These are phyloP conservation scores for Mythimna pallens DNA, from an alignment of 2,888 invertebrate species.

Conservation along the genomic window DNA sequence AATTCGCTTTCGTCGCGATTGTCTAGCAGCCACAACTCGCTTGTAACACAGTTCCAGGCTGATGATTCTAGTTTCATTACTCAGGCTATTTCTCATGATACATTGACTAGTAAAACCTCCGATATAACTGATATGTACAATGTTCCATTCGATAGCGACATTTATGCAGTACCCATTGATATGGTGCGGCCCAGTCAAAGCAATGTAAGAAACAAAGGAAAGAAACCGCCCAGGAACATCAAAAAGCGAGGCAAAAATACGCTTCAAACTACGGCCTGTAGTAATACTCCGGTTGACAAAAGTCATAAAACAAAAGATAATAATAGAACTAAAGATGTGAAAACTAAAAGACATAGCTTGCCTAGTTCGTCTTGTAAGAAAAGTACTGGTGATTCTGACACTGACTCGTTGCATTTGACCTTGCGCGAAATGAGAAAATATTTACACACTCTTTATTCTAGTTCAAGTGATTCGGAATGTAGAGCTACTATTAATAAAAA, in stretches of 20 bases:
- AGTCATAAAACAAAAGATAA: constrained; percentile 76
- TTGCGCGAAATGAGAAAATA: constrained; percentile 96
- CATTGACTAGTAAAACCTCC: constrained; percentile 92
- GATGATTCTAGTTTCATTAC: constrained; percentile 97
- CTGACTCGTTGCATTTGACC: constrained; percentile 95
- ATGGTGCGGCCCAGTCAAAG: constrained; percentile 92
- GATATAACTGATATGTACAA: constrained; percentile 96
- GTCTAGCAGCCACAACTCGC: constrained; percentile 96
- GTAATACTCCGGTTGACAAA: constrained; percentile 72
- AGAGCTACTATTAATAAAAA: constrained; percentile 87
- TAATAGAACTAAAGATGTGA: constrained; percentile 80
- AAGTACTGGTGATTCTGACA: constrained; percentile 89
- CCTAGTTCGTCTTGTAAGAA: constrained; percentile 92
- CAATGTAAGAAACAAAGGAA: constrained; percentile 81
- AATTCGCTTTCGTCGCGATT: constrained; percentile 94
- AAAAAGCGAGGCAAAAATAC: constrained; percentile 84
- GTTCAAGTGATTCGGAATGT: constrained; percentile 92
- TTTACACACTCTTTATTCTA: constrained; percentile 95
- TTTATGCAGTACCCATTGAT: constrained; percentile 96
- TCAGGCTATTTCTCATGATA: constrained; percentile 96
- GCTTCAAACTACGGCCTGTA: constrained; percentile 73
- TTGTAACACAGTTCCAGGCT: constrained; percentile 93
- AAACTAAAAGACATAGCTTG: constrained; percentile 93
- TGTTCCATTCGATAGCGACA: constrained; percentile 96
- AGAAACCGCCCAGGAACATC: constrained; percentile 79